Conservation (phyloP, 2,113 vertebrate species). For the Athene cunicularia region DNA sequence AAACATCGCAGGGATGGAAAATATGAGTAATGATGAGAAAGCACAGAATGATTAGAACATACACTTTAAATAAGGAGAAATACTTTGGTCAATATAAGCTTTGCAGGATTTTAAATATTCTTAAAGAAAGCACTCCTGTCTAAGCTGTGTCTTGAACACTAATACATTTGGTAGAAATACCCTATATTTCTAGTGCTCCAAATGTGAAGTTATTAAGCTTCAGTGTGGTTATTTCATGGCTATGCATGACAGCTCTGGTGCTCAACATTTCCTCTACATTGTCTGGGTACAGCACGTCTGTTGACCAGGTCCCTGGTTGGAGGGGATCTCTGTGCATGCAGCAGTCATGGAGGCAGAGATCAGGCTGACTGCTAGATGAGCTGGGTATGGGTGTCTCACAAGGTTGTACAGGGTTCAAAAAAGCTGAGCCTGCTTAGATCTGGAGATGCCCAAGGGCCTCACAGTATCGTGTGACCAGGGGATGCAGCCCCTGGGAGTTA, state of each 20-base stretch:
- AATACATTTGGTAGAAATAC: neutral
- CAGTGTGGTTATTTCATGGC: neutral
- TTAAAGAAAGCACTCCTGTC: neutral
- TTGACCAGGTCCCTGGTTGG: neutral
- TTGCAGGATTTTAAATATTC: neutral
- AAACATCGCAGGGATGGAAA: neutral
- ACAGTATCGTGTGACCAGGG: neutral
- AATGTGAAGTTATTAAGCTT: neutral
- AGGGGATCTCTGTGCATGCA: neutral
- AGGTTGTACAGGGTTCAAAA: too few species aligned
- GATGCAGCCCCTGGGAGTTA: neutral
- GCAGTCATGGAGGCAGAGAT: neutral
- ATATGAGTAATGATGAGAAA: neutral
- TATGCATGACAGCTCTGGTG: rapidly evolving
- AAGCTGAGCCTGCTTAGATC: neutral
- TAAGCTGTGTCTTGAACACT: neutral
- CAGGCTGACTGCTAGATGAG: neutral
- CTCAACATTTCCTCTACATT: neutral
- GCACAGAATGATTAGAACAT: rapidly evolving
- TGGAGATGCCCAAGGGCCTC: neutral
- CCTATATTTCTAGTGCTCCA: neutral
- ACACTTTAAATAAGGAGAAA: neutral
- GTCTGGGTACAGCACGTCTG: neutral
- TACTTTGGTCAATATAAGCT: neutral
- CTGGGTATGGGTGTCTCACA: neutral